Percentiles rank a stretch among this genome's conserved stretches.
These are phyloP conservation scores for Lerista edwardsae DNA, from an alignment of 2,797 vertebrate species.

Conservation along the genomic window DNA sequence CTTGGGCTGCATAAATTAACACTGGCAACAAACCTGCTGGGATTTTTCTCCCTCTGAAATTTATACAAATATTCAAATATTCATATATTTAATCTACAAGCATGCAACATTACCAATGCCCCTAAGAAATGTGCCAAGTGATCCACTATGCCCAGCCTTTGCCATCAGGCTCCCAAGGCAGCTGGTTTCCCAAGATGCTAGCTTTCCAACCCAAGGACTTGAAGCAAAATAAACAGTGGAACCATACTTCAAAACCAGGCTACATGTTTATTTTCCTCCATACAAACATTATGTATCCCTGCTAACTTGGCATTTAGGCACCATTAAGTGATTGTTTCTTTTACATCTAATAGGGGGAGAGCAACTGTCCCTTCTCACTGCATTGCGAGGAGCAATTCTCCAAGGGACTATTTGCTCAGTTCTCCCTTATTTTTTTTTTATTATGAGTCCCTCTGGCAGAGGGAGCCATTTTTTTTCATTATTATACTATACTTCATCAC, in stretches of 20 bases:
- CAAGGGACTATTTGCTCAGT: too few species aligned
- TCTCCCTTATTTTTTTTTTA: too few species aligned
- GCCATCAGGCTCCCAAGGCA: not conserved
- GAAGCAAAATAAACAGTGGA: not conserved
- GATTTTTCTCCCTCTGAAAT: not conserved
- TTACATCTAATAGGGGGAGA: too few species aligned
- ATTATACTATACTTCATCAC: too few species aligned
- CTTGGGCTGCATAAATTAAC: conserved; percentile 13
- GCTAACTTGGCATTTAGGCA: not conserved
- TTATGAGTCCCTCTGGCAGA: too few species aligned
- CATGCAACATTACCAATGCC: not conserved
- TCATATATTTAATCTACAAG: conserved; percentile 2
- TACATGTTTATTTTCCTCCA: too few species aligned
- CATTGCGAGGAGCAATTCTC: too few species aligned
- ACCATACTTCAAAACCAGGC: not conserved
- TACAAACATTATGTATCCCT: too few species aligned
- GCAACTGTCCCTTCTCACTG: too few species aligned
- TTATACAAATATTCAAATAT: conserved; percentile 2
- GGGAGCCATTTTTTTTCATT: too few species aligned
- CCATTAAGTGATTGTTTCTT: too few species aligned
- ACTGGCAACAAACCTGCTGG: not conserved
- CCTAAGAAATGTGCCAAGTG: conserved; percentile 7
- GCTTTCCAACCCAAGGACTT: not conserved
- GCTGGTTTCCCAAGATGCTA: not conserved
- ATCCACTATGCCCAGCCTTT: not conserved